Conservation (phyloP, 2,113 vertebrate species). For the Scolopax mira region DNA sequence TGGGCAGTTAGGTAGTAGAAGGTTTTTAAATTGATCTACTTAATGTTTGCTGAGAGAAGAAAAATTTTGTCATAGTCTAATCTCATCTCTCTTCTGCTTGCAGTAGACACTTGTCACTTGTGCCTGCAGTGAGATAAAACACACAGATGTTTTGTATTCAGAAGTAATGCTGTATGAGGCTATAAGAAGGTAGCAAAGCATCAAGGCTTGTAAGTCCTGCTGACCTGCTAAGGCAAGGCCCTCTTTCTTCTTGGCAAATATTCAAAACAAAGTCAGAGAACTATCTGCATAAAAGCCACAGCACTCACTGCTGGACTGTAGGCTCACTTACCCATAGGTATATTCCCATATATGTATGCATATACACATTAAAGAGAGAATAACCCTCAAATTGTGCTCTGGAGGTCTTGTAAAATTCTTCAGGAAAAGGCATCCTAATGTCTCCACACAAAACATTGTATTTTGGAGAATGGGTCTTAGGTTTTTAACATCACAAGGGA, state of each 20-base stretch:
- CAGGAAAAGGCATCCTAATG: neutral
- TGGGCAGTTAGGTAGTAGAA: neutral
- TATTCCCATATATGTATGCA: neutral
- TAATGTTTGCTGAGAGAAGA: neutral
- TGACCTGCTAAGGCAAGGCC: neutral
- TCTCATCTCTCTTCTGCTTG: fast-evolving
- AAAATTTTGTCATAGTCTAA: neutral
- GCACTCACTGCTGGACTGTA: neutral
- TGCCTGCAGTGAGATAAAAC: neutral
- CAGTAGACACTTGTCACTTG: neutral
- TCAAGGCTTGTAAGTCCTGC: neutral
- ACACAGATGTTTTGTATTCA: neutral
- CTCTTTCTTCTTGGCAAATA: neutral
- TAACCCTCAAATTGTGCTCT: neutral
- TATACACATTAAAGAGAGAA: neutral
- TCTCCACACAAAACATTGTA: neutral
- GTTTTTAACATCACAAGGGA: neutral
- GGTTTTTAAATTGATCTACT: neutral
- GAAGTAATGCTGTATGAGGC: neutral
- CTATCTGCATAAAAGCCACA: neutral
- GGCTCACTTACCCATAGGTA: neutral
- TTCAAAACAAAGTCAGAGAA: neutral
- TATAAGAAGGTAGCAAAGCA: fast-evolving
- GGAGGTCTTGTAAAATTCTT: neutral
- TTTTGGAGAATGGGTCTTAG: neutral